Evolutionary conservation across 2,797 vertebrate species (phyloP).

Genomic region (Petrocephalus schoutedeni): DNA sequence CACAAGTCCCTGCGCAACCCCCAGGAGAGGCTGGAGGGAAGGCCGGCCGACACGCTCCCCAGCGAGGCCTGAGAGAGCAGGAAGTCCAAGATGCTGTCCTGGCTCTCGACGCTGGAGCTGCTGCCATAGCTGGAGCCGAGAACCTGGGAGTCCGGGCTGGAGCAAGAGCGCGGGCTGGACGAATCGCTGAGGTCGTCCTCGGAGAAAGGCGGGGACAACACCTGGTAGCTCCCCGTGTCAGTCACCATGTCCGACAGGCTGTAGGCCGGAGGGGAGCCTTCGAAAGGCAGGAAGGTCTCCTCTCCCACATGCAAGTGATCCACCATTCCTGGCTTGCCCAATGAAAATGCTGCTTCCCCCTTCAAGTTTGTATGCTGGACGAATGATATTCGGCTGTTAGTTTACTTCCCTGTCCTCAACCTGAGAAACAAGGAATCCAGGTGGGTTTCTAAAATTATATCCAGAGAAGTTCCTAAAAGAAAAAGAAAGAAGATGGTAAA

Average conservation of each 20-base stretch:
- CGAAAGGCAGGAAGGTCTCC: slow-evolving; percentile 76
- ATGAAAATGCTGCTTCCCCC: slow-evolving; percentile 27
- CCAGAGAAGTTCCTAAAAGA: slow-evolving; percentile 44
- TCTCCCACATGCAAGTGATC: slow-evolving; percentile 87
- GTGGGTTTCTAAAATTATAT: slow-evolving; percentile 23
- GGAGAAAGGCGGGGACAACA: slow-evolving; percentile 79
- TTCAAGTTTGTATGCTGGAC: slow-evolving; percentile 30
- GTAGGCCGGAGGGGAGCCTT: slow-evolving; percentile 53
- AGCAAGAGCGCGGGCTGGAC: slow-evolving; percentile 85
- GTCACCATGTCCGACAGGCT: slow-evolving; percentile 73
- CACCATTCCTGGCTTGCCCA: slow-evolving; percentile 77
- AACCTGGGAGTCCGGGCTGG: slow-evolving; percentile 80
- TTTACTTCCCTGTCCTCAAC: slow-evolving; percentile 36
- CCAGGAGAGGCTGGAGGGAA: slow-evolving; percentile 66
- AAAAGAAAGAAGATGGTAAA: slow-evolving; percentile 31
- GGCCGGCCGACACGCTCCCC: slow-evolving; percentile 48
- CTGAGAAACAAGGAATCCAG: slow-evolving; percentile 29
- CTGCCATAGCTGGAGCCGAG: slow-evolving; percentile 82
- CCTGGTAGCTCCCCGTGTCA: slow-evolving; percentile 72
- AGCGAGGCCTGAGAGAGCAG: slow-evolving; percentile 80
- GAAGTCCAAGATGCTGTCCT: slow-evolving; percentile 85
- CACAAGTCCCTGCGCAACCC: slow-evolving; percentile 57
- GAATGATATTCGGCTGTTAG: slow-evolving; percentile 28
- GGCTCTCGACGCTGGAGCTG: slow-evolving; percentile 70
- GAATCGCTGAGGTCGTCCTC: slow-evolving; percentile 85